Percentiles rank a stretch among this genome's conserved stretches.
These are phyloP conservation scores for Urocyon cinereoargenteus DNA, from an alignment of 2,797 vertebrate species.

Conservation along the genomic window DNA sequence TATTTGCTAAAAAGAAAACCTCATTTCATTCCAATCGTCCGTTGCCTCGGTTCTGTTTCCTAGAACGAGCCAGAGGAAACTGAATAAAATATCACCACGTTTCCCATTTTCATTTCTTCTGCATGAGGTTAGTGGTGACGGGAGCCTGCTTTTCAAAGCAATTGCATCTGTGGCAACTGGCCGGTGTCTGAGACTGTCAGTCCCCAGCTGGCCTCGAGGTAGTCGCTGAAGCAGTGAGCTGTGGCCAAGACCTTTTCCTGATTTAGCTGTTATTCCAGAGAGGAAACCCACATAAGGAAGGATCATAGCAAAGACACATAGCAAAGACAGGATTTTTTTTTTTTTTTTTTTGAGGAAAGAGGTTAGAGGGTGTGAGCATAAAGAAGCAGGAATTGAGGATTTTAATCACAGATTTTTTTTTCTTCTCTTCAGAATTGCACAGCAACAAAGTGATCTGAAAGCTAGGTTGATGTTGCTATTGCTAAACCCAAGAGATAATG, in stretches of 20 bases:
- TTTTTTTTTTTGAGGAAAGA: background rate
- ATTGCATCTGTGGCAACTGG: background rate
- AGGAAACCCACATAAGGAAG: slow-evolving; percentile 60
- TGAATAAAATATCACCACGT: slow-evolving; percentile 54
- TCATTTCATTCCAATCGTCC: background rate
- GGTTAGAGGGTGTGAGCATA: background rate
- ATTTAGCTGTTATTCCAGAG: slow-evolving; percentile 56
- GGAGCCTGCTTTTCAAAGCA: slow-evolving; percentile 64
- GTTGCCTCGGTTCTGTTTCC: slow-evolving; percentile 66
- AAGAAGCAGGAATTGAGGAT: slow-evolving; percentile 19
- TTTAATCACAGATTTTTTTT: slow-evolving; percentile 63
- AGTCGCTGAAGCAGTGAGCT: slow-evolving; percentile 68
- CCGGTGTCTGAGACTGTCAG: background rate
- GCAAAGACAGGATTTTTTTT: slow-evolving; percentile 18
- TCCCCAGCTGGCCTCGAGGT: slow-evolving; percentile 52
- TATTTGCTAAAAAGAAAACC: slow-evolving; percentile 70
- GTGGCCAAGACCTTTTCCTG: slow-evolving; percentile 69
- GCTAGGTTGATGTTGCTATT: background rate
- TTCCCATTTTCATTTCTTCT: slow-evolving; percentile 70
- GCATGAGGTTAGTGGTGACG: slow-evolving; percentile 38
- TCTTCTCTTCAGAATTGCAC: background rate
- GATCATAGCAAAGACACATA: slow-evolving; percentile 11
- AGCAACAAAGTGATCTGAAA: slow-evolving; percentile 12
- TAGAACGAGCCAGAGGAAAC: slow-evolving; percentile 59
- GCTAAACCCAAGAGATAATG: slow-evolving; percentile 38